Evolutionary conservation across 2,888 invertebrate species (phyloP).

Genomic region (Stenoptilia bipunctidactyla): DNA sequence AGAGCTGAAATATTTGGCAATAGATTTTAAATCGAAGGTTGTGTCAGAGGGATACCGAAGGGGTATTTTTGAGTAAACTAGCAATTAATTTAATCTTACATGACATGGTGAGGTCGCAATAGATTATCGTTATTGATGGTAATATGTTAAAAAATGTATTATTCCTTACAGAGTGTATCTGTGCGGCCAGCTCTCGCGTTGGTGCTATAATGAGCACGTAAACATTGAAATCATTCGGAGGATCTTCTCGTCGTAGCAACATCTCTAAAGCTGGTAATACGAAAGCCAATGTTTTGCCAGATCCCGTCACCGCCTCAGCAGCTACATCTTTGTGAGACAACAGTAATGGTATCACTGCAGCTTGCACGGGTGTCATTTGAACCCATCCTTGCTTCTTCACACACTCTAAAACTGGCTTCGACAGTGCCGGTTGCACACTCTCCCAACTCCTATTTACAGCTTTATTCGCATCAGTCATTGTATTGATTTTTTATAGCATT

Average conservation of each 20-base stretch:
- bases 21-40: not conserved
- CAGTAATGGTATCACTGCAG: slow-evolving; percentile 90
- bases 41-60: not conserved
- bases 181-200: slow-evolving; percentile 93
- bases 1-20: not conserved
- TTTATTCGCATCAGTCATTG: too few relatives aligned
- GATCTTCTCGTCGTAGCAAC: slow-evolving; percentile 73
- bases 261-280: slow-evolving; percentile 93
- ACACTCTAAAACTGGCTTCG: slow-evolving; percentile 58
- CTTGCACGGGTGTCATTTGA: slow-evolving; percentile 77
- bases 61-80: too few relatives aligned
- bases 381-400: slow-evolving; percentile 64
- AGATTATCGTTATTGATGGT: too few relatives aligned
- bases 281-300: slow-evolving; percentile 98
- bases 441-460: slow-evolving; percentile 49
- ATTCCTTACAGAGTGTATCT: slow-evolving; percentile 77
- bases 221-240: slow-evolving; percentile 80
- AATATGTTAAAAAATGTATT: not conserved
- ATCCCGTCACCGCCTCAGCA: slow-evolving; percentile 98
- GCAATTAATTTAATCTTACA: too few relatives aligned
- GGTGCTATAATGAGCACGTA: slow-evolving; percentile 95
- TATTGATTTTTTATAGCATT: too few relatives aligned
- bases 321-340: slow-evolving; percentile 95
- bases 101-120: too few relatives aligned
- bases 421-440: slow-evolving; percentile 50